phyloP scores from a whole-genome alignment of 2,797 vertebrate genomes.

The Lerista edwardsae region DNA sequence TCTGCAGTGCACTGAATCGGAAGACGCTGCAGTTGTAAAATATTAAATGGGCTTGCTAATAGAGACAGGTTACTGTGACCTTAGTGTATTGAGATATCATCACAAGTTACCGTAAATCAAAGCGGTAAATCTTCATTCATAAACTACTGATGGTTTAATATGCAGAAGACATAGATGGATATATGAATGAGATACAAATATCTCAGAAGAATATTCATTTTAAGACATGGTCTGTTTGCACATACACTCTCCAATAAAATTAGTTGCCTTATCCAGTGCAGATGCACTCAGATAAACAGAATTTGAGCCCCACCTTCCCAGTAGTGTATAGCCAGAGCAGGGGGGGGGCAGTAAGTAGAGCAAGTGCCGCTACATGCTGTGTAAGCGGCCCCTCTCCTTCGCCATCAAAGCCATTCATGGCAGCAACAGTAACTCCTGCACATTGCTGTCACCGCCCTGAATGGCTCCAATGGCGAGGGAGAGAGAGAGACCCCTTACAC shows the following conservation, averaged over 20 bases:
- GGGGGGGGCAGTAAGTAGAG: no score
- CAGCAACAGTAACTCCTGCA: no score
- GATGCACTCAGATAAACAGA: neutral
- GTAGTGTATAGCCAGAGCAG: no score
- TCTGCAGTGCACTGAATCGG: conserved; percentile 13
- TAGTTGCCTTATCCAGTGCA: neutral
- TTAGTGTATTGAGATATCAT: conserved; percentile 18
- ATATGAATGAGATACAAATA: neutral
- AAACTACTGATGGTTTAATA: neutral
- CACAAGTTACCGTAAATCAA: conserved; percentile 39
- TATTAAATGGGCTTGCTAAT: conserved; percentile 21
- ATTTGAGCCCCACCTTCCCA: neutral
- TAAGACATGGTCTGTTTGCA: neutral
- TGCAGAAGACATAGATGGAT: neutral
- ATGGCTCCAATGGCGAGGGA: no score
- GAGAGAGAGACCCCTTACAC: no score
- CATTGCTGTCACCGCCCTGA: no score
- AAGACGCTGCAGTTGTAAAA: conserved; percentile 35
- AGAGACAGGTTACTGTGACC: neutral
- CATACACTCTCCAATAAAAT: neutral
- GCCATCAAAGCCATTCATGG: no score
- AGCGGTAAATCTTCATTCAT: conserved; percentile 23
- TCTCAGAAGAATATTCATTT: neutral
- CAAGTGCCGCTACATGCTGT: no score
- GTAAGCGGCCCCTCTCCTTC: no score